Base-by-base conservation (phyloP, 2,888 invertebrate genomes). In the Orthosia incerta region DNA sequence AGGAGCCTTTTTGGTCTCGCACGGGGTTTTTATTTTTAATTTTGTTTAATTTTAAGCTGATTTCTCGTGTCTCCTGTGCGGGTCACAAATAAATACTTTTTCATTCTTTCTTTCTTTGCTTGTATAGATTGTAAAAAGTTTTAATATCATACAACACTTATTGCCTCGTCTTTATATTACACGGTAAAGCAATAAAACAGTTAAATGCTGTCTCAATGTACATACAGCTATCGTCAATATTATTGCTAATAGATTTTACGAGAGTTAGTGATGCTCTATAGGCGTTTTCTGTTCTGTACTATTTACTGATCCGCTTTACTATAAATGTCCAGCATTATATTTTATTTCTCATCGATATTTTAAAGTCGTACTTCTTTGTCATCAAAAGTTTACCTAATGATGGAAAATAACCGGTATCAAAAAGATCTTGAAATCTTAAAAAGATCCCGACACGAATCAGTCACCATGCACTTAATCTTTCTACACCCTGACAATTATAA, bases 401-500 rank as follows among this genome's bases (percentile, higher is more conserved):
- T 56, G 53, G 48, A 51, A 80, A 60, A 66, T 63, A 11, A 50
- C 45, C 55, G 70, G 23, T 51, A 20, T 67, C 60, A 64, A 62
- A 77, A 60, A 51, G 15, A 80, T 61, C 61, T 56, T 20, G 9
- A 57, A 39, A 62, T 57, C 46, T 55, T 64, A n/a, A 73, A 62
- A 83, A 74, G 61, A 69, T 56, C 20, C 74, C 83, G 64, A 65
- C 80, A 51, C 50, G 3, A 55, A 66, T 68, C 57, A 39, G 65
- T 67, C 12, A n/a, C 70, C 63, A 39, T 39, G 7, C 39, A 75
- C 60, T 75, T 80, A 70, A 81, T 76, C 23, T 74, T 60, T 75
- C 64, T 70, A 75, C 81, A 68, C 67, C 71, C 59, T 46, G 15
- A 45, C 23, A 63, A 75, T 75, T 80, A 80, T 63, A 75, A 80